Conservation (phyloP, 2,888 invertebrate genomes). For the Villa cingulata region DNA sequence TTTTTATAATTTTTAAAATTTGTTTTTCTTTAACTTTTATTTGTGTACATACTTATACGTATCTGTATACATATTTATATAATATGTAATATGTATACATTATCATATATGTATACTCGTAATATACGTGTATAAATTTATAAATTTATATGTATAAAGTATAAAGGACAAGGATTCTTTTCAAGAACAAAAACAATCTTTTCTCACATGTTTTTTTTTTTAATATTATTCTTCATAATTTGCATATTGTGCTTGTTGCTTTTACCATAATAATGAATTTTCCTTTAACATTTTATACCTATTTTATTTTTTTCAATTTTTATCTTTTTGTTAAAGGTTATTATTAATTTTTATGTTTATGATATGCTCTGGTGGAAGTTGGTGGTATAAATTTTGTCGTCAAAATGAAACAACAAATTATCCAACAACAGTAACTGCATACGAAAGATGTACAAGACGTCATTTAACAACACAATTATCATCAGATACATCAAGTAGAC, state of each 20-base stretch:
- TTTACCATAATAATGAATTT: no score
- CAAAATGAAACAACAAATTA: slow-evolving; percentile 25
- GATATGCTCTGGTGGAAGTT: slow-evolving; percentile 42
- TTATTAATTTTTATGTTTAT: slow-evolving; percentile 41
- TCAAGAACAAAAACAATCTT: no score
- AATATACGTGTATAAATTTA: not conserved
- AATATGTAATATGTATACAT: no score
- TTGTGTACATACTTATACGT: no score
- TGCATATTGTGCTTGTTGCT: no score
- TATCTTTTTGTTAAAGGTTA: slow-evolving; percentile 28
- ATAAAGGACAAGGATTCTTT: not conserved
- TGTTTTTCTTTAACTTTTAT: no score
- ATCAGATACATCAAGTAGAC: slow-evolving; percentile 6
- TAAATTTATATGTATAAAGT: not conserved
- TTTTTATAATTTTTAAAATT: no score
- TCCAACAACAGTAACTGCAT: slow-evolving; percentile 9
- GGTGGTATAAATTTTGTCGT: slow-evolving; percentile 41
- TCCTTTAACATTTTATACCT: no score
- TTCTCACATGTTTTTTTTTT: not conserved
- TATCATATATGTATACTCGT: no score
- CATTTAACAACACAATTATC: slow-evolving; percentile 5
- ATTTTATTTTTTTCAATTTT: no score
- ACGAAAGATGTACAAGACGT: slow-evolving; percentile 5
- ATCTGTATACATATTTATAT: no score
- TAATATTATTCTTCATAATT: not conserved